Evolutionary conservation across 53 echinoderm and acorn worm genomes (phyloP), one percentile per base, ranked within the genome.

Genomic region (Luidia sarsii): DNA sequence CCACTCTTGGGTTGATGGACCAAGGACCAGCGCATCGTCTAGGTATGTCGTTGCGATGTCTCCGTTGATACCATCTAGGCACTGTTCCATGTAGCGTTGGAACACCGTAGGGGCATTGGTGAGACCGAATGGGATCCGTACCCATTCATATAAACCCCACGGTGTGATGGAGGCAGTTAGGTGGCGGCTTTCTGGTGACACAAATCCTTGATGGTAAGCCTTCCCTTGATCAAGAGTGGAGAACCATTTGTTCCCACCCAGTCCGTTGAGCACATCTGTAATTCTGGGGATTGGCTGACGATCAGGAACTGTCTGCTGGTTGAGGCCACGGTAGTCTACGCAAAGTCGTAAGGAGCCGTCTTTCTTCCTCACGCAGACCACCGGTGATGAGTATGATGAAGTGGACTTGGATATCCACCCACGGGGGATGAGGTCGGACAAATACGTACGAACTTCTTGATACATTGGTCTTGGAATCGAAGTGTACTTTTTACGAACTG

Each of bases 51-150:
- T 33, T 4, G 61, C 46, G 2, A 85, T 43, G 15, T 63, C 64
- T 2, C 65, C 65, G 35, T n/a, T 32, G 1, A 67, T 23, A 20
- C 33, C 54, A 43, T 67, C 27, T 22, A 65, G 54, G 31, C 67
- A 75, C 2, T 25, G 36, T 36, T 69, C 71, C 84, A 71, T 83
- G 39, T 37, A 74, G 0, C 90, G 65, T 46, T 90, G 82, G 41
- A 62, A 90, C 5, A 69, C 73, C 4, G 93, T 86, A 5, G 89
- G 93, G 13, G 86, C 86, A n/a, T n/a, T n/a, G n/a, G n/a, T n/a
- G n/a, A n/a, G n/a, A n/a, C n/a, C n/a, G n/a, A n/a, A n/a, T n/a
- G 92, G 89, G 9, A 92, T 89, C 13, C 89, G 49, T 0, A 14
- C 2, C 75, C 85, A 85, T 63, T 75, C 74, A 64, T 73, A 48